Conservation (phyloP, 2,888 invertebrate genomes). For the Parelbella ahira region DNA sequence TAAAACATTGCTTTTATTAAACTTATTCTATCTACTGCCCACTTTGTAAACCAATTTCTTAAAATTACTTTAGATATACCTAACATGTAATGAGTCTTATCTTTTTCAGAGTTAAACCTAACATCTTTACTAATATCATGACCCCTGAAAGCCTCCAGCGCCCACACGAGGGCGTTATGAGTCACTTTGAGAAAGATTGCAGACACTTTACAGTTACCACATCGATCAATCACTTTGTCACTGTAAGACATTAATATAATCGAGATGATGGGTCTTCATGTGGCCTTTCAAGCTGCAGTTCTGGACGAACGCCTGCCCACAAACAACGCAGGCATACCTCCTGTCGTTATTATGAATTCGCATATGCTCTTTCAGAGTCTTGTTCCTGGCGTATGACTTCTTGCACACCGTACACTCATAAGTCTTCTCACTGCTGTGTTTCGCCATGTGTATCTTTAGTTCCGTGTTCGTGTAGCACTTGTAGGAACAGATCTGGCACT, state of each 20-base stretch:
- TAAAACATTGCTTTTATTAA: no score
- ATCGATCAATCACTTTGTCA: no score
- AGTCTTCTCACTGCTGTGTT: constrained; percentile 42
- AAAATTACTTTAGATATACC: no score
- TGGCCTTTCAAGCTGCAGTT: constrained; percentile 68
- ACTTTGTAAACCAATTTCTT: no score
- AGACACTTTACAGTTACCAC: no score
- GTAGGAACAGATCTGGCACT: constrained; percentile 46
- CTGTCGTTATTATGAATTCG: constrained; percentile 52
- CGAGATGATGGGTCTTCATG: constrained; percentile 58
- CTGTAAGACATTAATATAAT: constrained; percentile 28
- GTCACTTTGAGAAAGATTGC: no score
- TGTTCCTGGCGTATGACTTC: constrained; percentile 52
- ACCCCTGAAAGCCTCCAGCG: no score
- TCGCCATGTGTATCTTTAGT: constrained; percentile 43
- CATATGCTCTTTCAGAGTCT: constrained; percentile 50
- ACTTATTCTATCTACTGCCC: no score
- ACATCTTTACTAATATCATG: no score
- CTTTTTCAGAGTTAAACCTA: no score
- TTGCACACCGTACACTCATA: constrained; percentile 61
- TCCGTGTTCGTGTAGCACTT: constrained; percentile 49
- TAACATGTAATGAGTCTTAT: no score
- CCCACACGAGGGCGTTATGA: no score
- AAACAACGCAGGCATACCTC: constrained; percentile 63
- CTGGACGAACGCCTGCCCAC: constrained; percentile 69